Percentiles rank a stretch among this genome's conserved stretches.
Conservation (phyloP, 2,797 vertebrate genomes). For the Lithobates sylvaticus region DNA sequence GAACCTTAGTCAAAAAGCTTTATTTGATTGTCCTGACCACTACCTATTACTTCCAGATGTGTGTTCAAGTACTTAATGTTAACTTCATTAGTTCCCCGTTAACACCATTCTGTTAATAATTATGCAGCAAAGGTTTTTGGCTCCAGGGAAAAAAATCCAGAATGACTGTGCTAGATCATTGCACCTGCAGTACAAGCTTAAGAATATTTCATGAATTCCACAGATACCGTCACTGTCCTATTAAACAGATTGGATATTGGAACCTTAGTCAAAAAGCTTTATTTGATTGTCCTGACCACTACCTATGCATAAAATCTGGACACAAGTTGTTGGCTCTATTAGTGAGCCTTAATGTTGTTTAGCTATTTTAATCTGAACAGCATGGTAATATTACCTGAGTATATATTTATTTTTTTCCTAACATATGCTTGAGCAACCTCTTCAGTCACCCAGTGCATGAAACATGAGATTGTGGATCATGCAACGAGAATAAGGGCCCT, state of each 20-base stretch:
- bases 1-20: no score
- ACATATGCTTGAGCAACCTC: neutral
- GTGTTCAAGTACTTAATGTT: conserved; percentile 62
- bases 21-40: no score
- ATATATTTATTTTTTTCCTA: neutral
- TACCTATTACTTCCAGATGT: conserved; percentile 63
- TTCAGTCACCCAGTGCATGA: neutral
- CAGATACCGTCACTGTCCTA: neutral
- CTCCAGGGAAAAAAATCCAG: conserved; percentile 38
- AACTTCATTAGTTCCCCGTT: conserved; percentile 62
- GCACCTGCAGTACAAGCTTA: conserved; percentile 47
- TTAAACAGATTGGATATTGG: no score
- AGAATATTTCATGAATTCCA: neutral
- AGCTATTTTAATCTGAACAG: neutral
- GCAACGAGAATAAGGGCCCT: neutral
- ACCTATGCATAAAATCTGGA: neutral
- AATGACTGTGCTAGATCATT: conserved; percentile 55
- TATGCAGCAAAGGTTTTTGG: conserved; percentile 34
- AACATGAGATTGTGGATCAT: neutral
- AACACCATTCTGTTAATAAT: conserved; percentile 63
- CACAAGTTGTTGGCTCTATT: neutral
- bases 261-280: neutral
- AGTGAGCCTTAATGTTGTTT: neutral
- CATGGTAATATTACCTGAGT: neutral
- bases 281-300: neutral